phyloP scores from a whole-genome alignment of 2,888 invertebrate species.

The Selenia dentaria region DNA sequence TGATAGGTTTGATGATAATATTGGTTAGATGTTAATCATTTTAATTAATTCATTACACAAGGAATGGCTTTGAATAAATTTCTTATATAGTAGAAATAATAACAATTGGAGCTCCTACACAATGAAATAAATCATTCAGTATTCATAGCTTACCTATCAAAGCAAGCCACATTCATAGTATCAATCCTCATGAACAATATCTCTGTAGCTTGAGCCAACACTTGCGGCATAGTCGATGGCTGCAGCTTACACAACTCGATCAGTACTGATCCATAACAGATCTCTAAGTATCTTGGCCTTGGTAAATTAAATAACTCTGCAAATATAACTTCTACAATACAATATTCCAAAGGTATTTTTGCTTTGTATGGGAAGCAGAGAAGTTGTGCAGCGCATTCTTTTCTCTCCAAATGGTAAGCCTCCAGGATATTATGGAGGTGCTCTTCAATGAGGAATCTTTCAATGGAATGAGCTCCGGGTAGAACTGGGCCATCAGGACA shows the following conservation, averaged over 20 bases:
- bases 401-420: conserved; percentile 94
- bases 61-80: too few species aligned
- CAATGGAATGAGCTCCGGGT: conserved; percentile 98
- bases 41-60: too few species aligned
- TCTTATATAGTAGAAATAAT: too few species aligned
- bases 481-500: conserved; percentile 96
- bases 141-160: conserved; percentile 89
- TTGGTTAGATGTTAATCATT: too few species aligned
- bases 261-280: conserved; percentile 96
- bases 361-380: conserved; percentile 96
- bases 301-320: conserved; percentile 97
- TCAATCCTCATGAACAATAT: conserved; percentile 98
- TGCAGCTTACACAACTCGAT: conserved; percentile 99
- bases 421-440: conserved; percentile 97
- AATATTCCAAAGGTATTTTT: conserved; percentile 98
- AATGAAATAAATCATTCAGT: too few species aligned
- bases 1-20: too few species aligned
- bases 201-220: conserved; percentile 98
- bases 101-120: too few species aligned
- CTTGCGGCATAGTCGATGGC: conserved; percentile 98
- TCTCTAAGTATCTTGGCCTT: conserved; percentile 93
- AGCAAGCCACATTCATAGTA: conserved; percentile 98
- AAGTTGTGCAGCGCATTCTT: conserved; percentile 97
- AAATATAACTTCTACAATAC: conserved; percentile 98
- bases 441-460: conserved; percentile 98